These are phyloP conservation scores for Drosophila tsacasi DNA, from an alignment of 1,140 invertebrate genomes.

Conservation along the genomic window DNA sequence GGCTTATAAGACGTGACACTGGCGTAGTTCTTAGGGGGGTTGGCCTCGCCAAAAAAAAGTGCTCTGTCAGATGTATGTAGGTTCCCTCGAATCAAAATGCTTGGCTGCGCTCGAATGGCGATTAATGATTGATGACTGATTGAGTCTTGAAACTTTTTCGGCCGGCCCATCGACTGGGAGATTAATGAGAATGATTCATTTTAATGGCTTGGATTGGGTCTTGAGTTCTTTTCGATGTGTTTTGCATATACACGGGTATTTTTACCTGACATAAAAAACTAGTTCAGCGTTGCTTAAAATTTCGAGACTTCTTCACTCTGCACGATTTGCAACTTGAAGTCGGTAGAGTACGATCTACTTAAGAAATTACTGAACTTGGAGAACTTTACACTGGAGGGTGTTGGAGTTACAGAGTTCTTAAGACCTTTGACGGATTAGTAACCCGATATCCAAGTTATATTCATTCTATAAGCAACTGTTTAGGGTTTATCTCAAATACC, in stretches of 20 bases:
- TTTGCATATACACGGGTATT: conserved; percentile 7
- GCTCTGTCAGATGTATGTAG: conserved; percentile 4
- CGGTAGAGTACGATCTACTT: conserved; percentile 13
- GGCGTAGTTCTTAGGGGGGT: conserved; percentile 23
- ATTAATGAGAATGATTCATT: conserved; percentile 51
- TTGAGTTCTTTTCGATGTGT: conserved; percentile 20
- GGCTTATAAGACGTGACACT: conserved; percentile 20
- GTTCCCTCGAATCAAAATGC: conserved; percentile 16
- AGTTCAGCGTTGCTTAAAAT: conserved; percentile 16
- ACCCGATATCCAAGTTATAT: conserved; percentile 19
- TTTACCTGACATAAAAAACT: conserved; percentile 21
- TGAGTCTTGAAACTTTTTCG: conserved; percentile 41
- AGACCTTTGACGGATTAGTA: conserved; percentile 34
- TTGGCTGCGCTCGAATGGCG: conserved; percentile 31
- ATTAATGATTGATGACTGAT: conserved; percentile 52
- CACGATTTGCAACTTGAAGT: conserved; percentile 47
- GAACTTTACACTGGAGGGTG: background rate
- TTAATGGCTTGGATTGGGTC: conserved; percentile 7
- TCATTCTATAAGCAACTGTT: conserved; percentile 8
- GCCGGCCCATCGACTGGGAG: conserved; percentile 31
- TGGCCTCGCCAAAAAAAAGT: conserved; percentile 18
- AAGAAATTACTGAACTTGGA: background rate
- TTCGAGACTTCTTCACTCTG: conserved; percentile 24
- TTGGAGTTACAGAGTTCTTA: background rate
- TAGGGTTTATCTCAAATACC: conserved; percentile 7